Evolutionary conservation across 2,888 invertebrate species (phyloP).

Genomic region (Zhengitettix transpicula): DNA sequence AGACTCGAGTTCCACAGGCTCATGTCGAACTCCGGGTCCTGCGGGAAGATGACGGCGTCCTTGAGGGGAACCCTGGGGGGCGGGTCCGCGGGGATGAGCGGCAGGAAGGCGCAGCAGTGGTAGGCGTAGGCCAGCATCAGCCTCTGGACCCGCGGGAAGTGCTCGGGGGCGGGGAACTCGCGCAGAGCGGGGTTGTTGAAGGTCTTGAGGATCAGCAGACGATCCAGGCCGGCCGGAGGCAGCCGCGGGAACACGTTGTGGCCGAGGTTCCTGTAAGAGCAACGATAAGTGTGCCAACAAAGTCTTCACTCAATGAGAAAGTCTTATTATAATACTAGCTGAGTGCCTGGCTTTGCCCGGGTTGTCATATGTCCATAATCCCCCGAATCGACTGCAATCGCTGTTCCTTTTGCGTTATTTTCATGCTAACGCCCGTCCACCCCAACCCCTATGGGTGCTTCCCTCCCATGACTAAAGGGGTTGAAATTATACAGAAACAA

Average conservation of each 20-base stretch:
- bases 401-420: no score
- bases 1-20: slow-evolving; percentile 65
- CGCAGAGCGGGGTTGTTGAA: slow-evolving; percentile 79
- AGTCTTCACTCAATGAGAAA: no score
- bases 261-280: slow-evolving; percentile 59
- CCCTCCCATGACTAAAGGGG: no score
- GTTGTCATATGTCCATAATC: no score
- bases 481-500: no score
- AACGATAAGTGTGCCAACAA: neutral
- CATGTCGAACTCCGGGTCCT: slow-evolving; percentile 50
- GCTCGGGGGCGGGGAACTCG: slow-evolving; percentile 73
- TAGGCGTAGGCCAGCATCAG: slow-evolving; percentile 85
- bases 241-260: slow-evolving; percentile 73
- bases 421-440: no score
- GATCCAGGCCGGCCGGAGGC: slow-evolving; percentile 65
- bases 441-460: no score
- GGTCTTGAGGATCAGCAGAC: slow-evolving; percentile 70
- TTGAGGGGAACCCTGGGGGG: slow-evolving; percentile 34
- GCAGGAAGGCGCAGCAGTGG: slow-evolving; percentile 85
- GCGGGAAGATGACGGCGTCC: slow-evolving; percentile 53
- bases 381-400: no score
- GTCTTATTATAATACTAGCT: no score
- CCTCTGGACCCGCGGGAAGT: slow-evolving; percentile 72
- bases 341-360: no score
- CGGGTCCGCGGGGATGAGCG: slow-evolving; percentile 35